Base-by-base conservation (phyloP, 1,140 invertebrate species). In the Vanessa atalanta region DNA sequence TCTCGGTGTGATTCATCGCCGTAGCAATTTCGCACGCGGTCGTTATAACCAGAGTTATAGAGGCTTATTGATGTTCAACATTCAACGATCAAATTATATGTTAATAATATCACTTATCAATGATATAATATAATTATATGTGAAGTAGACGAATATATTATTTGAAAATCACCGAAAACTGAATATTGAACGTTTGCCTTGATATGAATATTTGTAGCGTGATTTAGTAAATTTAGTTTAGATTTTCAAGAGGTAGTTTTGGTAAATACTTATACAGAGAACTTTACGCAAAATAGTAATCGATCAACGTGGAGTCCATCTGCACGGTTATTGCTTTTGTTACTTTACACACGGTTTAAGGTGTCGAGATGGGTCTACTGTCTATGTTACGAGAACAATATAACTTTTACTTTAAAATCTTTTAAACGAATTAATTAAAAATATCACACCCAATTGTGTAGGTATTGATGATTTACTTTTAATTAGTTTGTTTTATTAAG, bases 11-110 rank as follows among this genome's bases (percentile, higher is more conserved):
- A 78, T 23, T 78, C 76, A 78, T 23, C 69, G 26, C 47, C 23
- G 47, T 16, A 53, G 37, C 63, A 26, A 61, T 15, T 75, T 75
- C 77, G 70, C 76, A 75, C 55, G 73, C 70, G 76, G 72, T 68
- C 72, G 48, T 72, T 66, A 65, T 23, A 67, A 23, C n/a, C 31
- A 11, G 14, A 43, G 47, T 67, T 20, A 68, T 55, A 64, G 37
- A 53, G n/a, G 20, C 20, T 47, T 51, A 15, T 53, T 47, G 48
- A 53, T 47, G 71, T 15, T 37, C 65, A 73, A n/a, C 71, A 23
- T 73, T 63, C 53, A 63, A 48, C 66, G 72, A 37, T 65, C 14
- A 31, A 16, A 31, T 47, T 13, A 47, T 47, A 47, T 60, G 70
- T 53, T 72, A 72, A 72, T 57, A 66, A 72, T 26, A 66, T n/a